phyloP scores from a whole-genome alignment of 2,888 invertebrate genomes.

The Eutolmus rufibarbis region DNA sequence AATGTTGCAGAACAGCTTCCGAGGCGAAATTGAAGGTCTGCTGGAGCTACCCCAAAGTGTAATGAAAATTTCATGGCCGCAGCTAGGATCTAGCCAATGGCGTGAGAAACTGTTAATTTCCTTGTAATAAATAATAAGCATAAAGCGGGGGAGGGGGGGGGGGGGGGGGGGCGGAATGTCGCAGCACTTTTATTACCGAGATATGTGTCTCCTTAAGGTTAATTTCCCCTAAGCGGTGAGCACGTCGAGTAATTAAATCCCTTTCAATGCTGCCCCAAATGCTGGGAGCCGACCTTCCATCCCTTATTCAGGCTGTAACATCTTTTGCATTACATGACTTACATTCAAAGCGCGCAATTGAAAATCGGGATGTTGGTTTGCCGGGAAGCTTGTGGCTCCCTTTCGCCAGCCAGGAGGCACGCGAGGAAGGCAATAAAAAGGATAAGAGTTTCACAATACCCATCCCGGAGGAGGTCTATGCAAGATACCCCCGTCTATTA shows the following conservation, averaged over 20 bases:
- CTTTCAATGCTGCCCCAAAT: constrained; percentile 37
- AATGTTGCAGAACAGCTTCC: not conserved
- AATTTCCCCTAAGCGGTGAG: constrained; percentile 30
- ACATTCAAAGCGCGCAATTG: constrained; percentile 42
- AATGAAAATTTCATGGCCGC: not conserved
- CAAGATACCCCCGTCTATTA: constrained; percentile 37
- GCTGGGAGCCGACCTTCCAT: constrained; percentile 26
- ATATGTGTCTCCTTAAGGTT: constrained; percentile 26
- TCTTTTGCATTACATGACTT: constrained; percentile 41
- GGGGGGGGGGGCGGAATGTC: not conserved
- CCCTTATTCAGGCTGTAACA: constrained; percentile 31
- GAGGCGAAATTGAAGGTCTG: not conserved
- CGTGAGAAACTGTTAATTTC: constrained; percentile 26
- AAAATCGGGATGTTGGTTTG: constrained; percentile 33
- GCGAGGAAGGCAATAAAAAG: constrained; percentile 28
- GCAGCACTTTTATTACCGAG: constrained; percentile 18
- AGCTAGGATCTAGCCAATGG: not conserved
- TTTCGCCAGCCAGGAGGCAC: not conserved
- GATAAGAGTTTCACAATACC: constrained; percentile 36
- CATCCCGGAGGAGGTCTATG: constrained; percentile 24
- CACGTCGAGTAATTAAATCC: constrained; percentile 38
- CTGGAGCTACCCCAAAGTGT: not conserved
- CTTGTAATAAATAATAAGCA: constrained; percentile 25
- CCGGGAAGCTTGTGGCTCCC: not conserved
- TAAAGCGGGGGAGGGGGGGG: too few relatives aligned